A percentile compares a stretch with the other conserved stretches of the same genome.
phyloP scores from a whole-genome alignment of 2,113 vertebrate genomes.

The Etia nguti region DNA sequence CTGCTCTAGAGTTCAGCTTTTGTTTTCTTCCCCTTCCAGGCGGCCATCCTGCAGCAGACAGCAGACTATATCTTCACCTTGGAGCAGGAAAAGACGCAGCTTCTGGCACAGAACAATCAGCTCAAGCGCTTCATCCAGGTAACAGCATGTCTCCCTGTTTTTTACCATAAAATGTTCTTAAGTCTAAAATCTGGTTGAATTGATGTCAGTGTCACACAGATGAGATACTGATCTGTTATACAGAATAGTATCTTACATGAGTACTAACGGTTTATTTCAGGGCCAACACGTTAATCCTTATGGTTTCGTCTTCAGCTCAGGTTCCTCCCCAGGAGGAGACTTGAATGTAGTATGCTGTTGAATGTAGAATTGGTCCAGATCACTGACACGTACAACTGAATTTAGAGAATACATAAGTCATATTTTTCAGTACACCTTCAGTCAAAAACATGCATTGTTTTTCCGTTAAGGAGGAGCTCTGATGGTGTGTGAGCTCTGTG shows the following conservation, averaged over 20 bases:
- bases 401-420: neutral
- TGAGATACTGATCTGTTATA: neutral
- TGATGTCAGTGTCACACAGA: neutral
- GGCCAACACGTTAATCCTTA: neutral
- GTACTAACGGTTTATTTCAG: neutral
- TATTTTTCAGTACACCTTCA: neutral
- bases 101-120: constrained; percentile 96
- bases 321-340: neutral
- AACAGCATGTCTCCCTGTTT: neutral
- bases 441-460: neutral
- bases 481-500: neutral
- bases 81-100: constrained; percentile 96
- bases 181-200: neutral
- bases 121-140: constrained; percentile 98
- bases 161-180: neutral
- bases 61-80: constrained; percentile 96
- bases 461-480: neutral
- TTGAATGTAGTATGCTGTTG: neutral
- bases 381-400: neutral
- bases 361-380: neutral
- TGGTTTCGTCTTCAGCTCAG: neutral
- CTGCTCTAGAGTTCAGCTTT: neutral
- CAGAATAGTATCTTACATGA: neutral
- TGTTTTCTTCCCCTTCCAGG: constrained; percentile 63
- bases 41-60: constrained; percentile 96